Conservation (phyloP, 2,113 vertebrate genomes). For the Pteropus alecto region DNA sequence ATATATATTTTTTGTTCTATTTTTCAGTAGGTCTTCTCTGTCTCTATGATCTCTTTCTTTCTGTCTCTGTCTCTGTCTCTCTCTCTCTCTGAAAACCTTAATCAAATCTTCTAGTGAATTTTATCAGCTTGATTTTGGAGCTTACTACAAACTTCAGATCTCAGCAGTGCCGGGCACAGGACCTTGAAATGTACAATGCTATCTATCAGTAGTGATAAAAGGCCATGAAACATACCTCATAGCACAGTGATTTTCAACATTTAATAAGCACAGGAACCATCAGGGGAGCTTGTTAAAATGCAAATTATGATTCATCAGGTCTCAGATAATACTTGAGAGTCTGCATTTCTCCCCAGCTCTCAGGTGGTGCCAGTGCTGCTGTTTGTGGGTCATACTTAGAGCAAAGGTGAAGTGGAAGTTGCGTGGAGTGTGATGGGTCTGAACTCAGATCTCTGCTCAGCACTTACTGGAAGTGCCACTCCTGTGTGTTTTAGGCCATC, state of each 20-base stretch:
- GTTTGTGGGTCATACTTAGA: background rate
- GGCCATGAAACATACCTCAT: background rate
- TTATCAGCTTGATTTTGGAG: background rate
- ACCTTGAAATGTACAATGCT: background rate
- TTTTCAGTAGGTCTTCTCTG: background rate
- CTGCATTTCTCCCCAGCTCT: background rate
- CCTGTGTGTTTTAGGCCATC: background rate
- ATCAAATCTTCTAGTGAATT: background rate
- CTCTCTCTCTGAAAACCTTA: background rate
- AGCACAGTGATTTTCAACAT: background rate
- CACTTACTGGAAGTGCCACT: background rate
- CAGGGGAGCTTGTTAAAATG: background rate
- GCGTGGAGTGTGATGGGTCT: background rate
- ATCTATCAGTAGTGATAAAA: background rate
- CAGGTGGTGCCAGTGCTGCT: rapidly evolving
- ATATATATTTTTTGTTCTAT: background rate
- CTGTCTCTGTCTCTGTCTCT: background rate
- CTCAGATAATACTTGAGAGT: background rate
- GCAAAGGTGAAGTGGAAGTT: background rate
- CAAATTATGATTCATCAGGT: background rate
- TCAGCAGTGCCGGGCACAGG: background rate
- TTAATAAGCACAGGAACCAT: background rate
- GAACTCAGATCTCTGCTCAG: background rate
- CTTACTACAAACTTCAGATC: background rate
- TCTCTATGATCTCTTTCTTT: background rate